Percentiles rank a stretch among this genome's conserved stretches.
Evolutionary conservation across 2,888 invertebrate species (phyloP).

Genomic region (Lycaena phlaeas): DNA sequence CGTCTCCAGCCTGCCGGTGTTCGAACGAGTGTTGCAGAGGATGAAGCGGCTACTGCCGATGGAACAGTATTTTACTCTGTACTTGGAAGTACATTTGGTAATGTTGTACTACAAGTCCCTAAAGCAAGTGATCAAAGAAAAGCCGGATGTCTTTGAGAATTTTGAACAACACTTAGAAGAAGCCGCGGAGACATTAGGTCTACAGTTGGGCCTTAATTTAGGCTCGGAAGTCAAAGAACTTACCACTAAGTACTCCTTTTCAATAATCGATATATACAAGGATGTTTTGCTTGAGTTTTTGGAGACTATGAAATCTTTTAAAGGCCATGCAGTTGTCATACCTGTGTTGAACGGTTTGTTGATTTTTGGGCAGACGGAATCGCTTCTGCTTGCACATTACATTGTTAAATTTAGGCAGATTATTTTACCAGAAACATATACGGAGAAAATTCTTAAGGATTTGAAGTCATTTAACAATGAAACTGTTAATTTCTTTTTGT

Average conservation of each 20-base stretch:
- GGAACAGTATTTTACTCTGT: slow-evolving; percentile 30
- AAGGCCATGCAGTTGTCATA: slow-evolving; percentile 14
- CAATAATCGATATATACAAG: slow-evolving; percentile 33
- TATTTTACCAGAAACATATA: not conserved
- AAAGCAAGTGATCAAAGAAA: slow-evolving; percentile 27
- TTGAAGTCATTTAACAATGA: not conserved
- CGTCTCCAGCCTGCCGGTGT: slow-evolving; percentile 29
- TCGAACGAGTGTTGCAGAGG: slow-evolving; percentile 30
- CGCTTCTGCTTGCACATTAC: slow-evolving; percentile 19
- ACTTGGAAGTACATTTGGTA: slow-evolving; percentile 32
- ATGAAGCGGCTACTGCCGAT: slow-evolving; percentile 30
- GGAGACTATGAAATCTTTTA: slow-evolving; percentile 14
- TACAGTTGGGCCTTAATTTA: slow-evolving; percentile 33
- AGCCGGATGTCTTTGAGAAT: slow-evolving; percentile 29
- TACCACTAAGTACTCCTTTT: slow-evolving; percentile 30
- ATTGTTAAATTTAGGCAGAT: slow-evolving; percentile 11
- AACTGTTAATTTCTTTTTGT: slow-evolving; percentile 1
- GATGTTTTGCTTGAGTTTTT: slow-evolving; percentile 24
- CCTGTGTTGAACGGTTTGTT: slow-evolving; percentile 21
- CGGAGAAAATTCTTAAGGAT: not conserved
- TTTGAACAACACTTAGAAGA: slow-evolving; percentile 23
- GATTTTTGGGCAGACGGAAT: slow-evolving; percentile 16
- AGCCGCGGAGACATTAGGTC: slow-evolving; percentile 32
- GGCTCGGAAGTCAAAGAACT: slow-evolving; percentile 30
- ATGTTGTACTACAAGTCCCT: slow-evolving; percentile 41